Conservation (phyloP, 2,888 invertebrate species). For the Carabus problematicus region DNA sequence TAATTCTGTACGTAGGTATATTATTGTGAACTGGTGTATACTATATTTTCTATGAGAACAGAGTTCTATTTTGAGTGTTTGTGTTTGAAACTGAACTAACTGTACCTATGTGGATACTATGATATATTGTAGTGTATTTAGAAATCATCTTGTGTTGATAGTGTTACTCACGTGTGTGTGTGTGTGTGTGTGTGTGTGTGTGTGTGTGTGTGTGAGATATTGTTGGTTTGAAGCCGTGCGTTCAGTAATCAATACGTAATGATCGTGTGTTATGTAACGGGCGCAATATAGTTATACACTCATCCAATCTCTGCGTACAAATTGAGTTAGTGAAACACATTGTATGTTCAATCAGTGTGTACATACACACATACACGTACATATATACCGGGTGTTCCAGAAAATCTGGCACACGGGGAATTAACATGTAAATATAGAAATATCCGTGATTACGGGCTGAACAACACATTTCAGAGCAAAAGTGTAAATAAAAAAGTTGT, state of each 20-base stretch:
- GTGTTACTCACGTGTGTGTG: neutral
- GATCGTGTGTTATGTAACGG: conserved; percentile 14
- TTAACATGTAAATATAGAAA: too few species aligned
- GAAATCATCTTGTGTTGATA: neutral
- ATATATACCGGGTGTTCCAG: too few species aligned
- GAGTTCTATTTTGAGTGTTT: too few species aligned
- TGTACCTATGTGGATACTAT: too few species aligned
- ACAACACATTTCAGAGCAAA: too few species aligned
- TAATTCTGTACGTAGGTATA: too few species aligned
- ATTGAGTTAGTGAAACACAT: conserved; percentile 31
- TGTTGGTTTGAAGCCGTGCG: neutral
- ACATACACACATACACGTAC: neutral
- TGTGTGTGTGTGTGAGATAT: neutral
- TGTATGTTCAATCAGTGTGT: conserved; percentile 27
- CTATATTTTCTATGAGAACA: too few species aligned
- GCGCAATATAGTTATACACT: conserved; percentile 30
- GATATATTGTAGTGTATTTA: conserved; percentile 6
- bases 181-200: conserved; percentile 5
- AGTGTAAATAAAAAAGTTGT: too few species aligned
- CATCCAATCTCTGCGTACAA: conserved; percentile 17
- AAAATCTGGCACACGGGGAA: too few species aligned
- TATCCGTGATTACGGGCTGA: too few species aligned
- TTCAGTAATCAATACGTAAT: conserved; percentile 35
- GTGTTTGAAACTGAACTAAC: too few species aligned
- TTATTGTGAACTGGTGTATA: too few species aligned